phyloP scores from a whole-genome alignment of 2,113 vertebrate species.

The Oreocharis arfaki region DNA sequence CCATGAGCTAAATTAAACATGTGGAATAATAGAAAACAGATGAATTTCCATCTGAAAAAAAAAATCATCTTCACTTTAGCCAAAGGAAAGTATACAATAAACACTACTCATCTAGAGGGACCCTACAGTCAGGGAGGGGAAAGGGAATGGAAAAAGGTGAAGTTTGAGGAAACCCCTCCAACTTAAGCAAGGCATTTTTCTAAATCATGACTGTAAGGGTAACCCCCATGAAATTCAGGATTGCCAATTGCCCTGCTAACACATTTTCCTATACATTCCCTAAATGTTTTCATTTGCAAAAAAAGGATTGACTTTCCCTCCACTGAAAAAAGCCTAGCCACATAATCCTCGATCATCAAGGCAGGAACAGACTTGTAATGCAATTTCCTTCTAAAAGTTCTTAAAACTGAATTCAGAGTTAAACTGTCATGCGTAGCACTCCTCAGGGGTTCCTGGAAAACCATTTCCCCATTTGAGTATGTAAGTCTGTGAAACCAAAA shows the following conservation, averaged over 20 bases:
- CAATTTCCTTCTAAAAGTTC: background rate
- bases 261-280: background rate
- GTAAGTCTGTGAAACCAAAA: background rate
- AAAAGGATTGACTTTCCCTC: background rate
- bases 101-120: background rate
- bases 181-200: background rate
- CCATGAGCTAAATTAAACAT: conserved; percentile 13
- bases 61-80: background rate
- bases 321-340: background rate
- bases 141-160: background rate
- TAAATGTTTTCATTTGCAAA: background rate
- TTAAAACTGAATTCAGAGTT: background rate
- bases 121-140: background rate
- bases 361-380: background rate
- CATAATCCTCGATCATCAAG: background rate
- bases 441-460: conserved; percentile 6
- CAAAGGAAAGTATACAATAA: background rate
- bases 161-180: background rate
- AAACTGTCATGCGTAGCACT: background rate
- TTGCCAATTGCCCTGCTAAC: background rate
- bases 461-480: background rate
- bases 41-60: background rate
- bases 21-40: background rate
- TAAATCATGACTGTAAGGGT: background rate
- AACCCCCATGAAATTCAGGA: background rate